Base-by-base conservation (phyloP, 2,888 invertebrate species). In the Pocota personata region DNA sequence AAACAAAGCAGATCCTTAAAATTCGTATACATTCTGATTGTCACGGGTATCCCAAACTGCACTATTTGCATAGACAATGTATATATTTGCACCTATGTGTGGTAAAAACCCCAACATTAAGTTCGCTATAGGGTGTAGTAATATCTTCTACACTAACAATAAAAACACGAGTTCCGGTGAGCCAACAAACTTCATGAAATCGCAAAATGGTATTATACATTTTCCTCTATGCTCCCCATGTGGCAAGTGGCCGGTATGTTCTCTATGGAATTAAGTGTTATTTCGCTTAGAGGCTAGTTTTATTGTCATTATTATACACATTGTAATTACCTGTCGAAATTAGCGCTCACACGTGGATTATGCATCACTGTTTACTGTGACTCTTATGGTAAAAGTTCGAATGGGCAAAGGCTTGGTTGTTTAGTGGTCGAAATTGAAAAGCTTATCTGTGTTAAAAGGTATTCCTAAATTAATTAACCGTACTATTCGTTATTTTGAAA, bases 181-280 rank as follows among this genome's bases (percentile, higher is more conserved):
- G 19, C 32, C 46, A 46, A 32, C 62, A 46, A 46, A 46, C 62
- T 64, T 46, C 46, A 64, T 64, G 62, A 64, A 64, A 46, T 64
- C 19, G 7, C 32, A 64, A 64, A 46, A 19, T 64, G 30, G 62
- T 19, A n/a, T n/a, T n/a, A n/a, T n/a, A 14, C 16, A 64, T 19
- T 30, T 64, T 19, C 46, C 2, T 12, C 19, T 19, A 16, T 19
- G 12, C 21, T 7, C 12, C 46, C 3, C 0, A 19, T 19, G 62
- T 19, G 46, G 46, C 14, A 19, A 46, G 62, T 46, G 30, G 30
- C 40, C 43, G 12, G 62, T 16, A 16, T 14, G 2, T 14, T 10
- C 16, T 16, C 19, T 4, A 19, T 19, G 32, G 46, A 46, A 46
- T 46, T 64, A 46, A 64, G 19, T 64, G 62, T 48, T 32, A 64